Evolutionary conservation across 2,113 vertebrate genomes (phyloP).

Genomic region (Heteronetta atricapilla): DNA sequence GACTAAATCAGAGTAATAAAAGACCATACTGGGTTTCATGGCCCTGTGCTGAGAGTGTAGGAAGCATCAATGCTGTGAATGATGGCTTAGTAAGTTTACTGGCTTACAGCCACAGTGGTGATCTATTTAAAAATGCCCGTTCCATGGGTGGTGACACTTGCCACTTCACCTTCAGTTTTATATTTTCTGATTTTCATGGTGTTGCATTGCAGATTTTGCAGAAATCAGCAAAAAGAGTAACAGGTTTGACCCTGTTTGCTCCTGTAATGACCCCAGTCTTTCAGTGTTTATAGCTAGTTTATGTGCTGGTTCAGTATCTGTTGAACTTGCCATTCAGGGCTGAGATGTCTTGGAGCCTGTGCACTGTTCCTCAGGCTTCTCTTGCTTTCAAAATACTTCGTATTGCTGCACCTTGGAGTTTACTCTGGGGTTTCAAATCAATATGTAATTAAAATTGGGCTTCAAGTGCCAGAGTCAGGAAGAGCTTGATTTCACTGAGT

Average conservation of each 20-base stretch:
- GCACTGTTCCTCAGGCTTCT: not conserved
- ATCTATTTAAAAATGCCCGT: not conserved
- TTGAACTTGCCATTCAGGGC: not conserved
- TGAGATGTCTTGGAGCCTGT: not conserved
- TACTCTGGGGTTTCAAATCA: not conserved
- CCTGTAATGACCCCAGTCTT: not conserved
- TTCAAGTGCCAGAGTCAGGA: not conserved
- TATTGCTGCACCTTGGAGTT: not conserved
- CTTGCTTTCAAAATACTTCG: not conserved
- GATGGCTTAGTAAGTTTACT: constrained; percentile 2
- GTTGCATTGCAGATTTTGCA: not conserved
- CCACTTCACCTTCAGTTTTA: not conserved
- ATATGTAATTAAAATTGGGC: not conserved
- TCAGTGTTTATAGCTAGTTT: not conserved
- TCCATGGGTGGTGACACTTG: not conserved
- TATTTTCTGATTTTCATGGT: not conserved
- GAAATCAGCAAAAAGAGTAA: not conserved
- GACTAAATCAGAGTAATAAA: not conserved
- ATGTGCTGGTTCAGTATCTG: not conserved
- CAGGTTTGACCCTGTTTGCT: not conserved
- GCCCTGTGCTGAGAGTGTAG: not conserved
- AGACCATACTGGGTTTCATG: not conserved
- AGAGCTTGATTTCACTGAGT: not conserved
- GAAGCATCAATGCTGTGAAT: not conserved
- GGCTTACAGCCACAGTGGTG: not conserved